Percentiles rank a stretch among this genome's conserved stretches.
Evolutionary conservation across 2,113 vertebrate genomes (phyloP).

Genomic region (Empidonax traillii): DNA sequence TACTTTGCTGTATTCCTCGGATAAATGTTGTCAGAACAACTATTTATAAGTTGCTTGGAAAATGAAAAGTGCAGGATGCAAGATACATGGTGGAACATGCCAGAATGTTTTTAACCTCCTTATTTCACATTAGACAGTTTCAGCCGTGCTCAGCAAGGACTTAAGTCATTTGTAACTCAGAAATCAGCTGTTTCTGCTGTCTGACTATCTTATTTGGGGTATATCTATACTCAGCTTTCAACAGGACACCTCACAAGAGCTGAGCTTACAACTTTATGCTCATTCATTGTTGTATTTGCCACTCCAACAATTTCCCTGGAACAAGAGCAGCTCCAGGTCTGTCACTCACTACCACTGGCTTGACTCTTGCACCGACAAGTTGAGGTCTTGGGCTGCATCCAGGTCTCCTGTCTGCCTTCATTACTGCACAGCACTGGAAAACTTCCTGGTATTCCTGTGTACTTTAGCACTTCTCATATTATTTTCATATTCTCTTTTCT

Average conservation of each 20-base stretch:
- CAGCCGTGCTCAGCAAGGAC: not conserved
- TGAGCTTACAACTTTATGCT: not conserved
- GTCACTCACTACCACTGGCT: not conserved
- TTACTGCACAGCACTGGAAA: not conserved
- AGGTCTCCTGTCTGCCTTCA: not conserved
- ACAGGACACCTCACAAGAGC: not conserved
- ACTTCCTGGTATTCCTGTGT: not conserved
- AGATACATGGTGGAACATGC: not conserved
- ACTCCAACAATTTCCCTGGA: not conserved
- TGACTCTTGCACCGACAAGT: not conserved
- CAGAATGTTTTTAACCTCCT: not conserved
- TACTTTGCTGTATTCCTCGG: not conserved
- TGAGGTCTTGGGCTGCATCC: not conserved
- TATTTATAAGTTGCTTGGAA: constrained; percentile 27
- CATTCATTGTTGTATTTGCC: not conserved
- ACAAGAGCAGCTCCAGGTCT: not conserved
- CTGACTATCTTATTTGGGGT: not conserved
- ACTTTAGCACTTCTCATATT: not conserved
- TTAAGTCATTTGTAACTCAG: not conserved
- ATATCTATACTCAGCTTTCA: not conserved
- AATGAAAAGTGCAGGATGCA: not conserved
- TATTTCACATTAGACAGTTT: not conserved
- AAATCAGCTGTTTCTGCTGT: not conserved
- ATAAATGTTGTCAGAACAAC: not conserved
- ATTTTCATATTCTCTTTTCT: not conserved